Conservation (phyloP, 2,888 invertebrate genomes). For the Apoderus coryli region DNA sequence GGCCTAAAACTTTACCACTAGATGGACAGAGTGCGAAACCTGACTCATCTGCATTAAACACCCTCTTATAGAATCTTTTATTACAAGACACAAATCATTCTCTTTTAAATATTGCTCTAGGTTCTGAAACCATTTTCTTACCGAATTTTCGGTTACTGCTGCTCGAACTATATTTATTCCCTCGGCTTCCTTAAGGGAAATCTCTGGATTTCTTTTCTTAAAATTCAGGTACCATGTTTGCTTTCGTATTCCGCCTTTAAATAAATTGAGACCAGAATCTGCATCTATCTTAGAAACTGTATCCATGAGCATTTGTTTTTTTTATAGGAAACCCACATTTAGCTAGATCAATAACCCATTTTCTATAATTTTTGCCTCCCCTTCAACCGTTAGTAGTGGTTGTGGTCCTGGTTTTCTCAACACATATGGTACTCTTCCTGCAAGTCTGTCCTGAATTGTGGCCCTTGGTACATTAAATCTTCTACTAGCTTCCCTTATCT, state of each 20-base stretch:
- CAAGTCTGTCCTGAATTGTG: slow-evolving; percentile 13
- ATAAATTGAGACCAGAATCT: slow-evolving; percentile 9
- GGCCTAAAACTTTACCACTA: slow-evolving; percentile 19
- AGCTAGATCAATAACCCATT: slow-evolving; percentile 20
- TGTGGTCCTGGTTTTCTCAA: slow-evolving; percentile 11
- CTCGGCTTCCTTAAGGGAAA: slow-evolving; percentile 12
- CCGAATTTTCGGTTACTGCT: slow-evolving; percentile 14
- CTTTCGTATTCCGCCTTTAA: slow-evolving; percentile 12
- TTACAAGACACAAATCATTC: slow-evolving; percentile 10
- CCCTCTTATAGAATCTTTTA: slow-evolving; percentile 18
- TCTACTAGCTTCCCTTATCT: slow-evolving; percentile 8
- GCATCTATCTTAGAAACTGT: slow-evolving; percentile 18
- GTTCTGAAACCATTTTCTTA: slow-evolving; percentile 17
- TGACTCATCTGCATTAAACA: slow-evolving; percentile 27
- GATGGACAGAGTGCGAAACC: slow-evolving; percentile 24
- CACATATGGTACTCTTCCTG: slow-evolving; percentile 9
- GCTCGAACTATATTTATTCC: slow-evolving; percentile 14
- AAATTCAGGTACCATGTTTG: slow-evolving; percentile 16
- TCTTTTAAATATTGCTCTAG: slow-evolving; percentile 12
- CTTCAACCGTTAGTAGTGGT: slow-evolving; percentile 10
- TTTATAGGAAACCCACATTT: slow-evolving; percentile 22
- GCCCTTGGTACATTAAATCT: slow-evolving; percentile 10
- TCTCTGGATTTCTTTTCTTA: slow-evolving; percentile 12
- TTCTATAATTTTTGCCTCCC: slow-evolving; percentile 14
- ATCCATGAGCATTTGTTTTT: slow-evolving; percentile 19